Evolutionary conservation across 1,140 invertebrate species (phyloP), one percentile per base, ranked within the genome.

Genomic region (Cecropterus lyciades): DNA sequence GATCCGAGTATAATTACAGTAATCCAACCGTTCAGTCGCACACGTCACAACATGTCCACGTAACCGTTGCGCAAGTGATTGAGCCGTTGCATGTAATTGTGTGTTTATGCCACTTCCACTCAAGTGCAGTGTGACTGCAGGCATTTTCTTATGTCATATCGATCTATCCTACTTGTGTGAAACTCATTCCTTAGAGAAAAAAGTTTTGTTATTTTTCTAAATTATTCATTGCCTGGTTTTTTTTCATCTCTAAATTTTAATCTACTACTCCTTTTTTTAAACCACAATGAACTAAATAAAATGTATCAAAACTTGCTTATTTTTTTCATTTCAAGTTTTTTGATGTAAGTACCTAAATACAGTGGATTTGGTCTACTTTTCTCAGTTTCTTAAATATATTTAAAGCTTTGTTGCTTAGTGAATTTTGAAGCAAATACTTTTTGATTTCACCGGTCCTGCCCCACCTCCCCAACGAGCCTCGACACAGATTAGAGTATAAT

Each of bases 21-120:
- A 80, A 87, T 87, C 84, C 77, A 72, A 73, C 64, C 56, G 20
- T 33, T 68, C 69, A 75, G 67, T 72, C 75, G 69, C 75, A 77
- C 80, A 85, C 75, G 85, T 86, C 85, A 81, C 83, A 87, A 85
- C 82, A 87, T 76, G 86, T 89, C 79, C 78, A 77, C 79, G 73
- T 81, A 79, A 79, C 73, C 8, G 63, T 80, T 81, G 73, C 74
- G 75, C 75, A 84, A 82, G 73, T 83, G 80, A 87, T 89, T 83
- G 79, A 87, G 80, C 78, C 72, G 77, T 89, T 80, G 79, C 63
- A 77, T 80, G 71, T 79, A 81, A 84, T 83, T 82, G 82, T 77
- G 72, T 70, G 69, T 84, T 85, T 85, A 85, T 85, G 81, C 80
- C 84, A 81, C 60, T 67, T 75, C 69, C 72, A 75, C 73, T 81